Base-by-base conservation (phyloP, 2,888 invertebrate species). In the Eupithecia exiguata region DNA sequence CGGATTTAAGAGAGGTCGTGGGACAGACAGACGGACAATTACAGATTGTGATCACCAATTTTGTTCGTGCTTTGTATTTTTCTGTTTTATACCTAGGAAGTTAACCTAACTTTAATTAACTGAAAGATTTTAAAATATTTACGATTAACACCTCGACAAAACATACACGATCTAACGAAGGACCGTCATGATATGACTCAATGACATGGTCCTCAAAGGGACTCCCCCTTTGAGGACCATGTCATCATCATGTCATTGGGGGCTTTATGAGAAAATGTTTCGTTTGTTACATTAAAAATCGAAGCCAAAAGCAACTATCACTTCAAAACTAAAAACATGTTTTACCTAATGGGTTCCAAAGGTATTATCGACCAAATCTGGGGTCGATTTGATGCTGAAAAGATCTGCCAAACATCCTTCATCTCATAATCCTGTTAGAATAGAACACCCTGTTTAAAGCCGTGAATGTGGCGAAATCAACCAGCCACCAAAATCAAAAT, bases 1-100 rank as follows among this genome's bases (percentile, higher is more conserved):
- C 84, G 86, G 84, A 86, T 85, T 80, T 84, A 80, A 79, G 78
- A 81, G 90, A 93, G 93, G 94, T 90, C 93, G 92, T 93, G 93
- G 88, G 93, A 93, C 86, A 82, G 74, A 68, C 75, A 69, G 74
- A 71, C 80, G 75, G 78, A 83, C 84, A 83, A 84, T 86, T 78
- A 81, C 38, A 80, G 93, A 93, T 93, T 87, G 83, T 71, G 82
- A 93, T 93, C 93, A 86, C 82, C 89, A 87, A 91, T 89, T 90
- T 89, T 89, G 91, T 90, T 88, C 83, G 83, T 84, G 86, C 89
- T 88, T 91, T 87, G 90, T 89, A 81, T 85, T 84, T 76, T 66
- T 79, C 73, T 36, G 78, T 75, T 83, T 83, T 82, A 84, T 82
- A 71, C 84, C 78, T 80, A 87, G 84, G 86, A 86, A 87, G 83